A percentile compares a stretch with the other conserved stretches of the same genome.
Evolutionary conservation across 2,888 invertebrate species (phyloP).

Genomic region (Dicyrtoma fusca): DNA sequence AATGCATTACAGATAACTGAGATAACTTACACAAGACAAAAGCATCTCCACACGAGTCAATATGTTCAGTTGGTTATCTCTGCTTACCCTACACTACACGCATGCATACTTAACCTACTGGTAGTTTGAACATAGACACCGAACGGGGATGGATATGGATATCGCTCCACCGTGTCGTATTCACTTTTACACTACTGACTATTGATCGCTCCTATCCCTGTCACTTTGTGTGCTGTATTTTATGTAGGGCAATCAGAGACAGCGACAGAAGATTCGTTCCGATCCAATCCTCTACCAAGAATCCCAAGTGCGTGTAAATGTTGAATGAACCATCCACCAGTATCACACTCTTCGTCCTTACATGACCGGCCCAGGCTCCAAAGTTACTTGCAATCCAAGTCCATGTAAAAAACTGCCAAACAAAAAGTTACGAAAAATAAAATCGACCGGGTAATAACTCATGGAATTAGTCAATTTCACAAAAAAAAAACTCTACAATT

Average conservation of each 20-base stretch:
- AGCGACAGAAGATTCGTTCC: conserved; percentile 10
- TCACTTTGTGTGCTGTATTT: not conserved
- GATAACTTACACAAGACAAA: too few relatives aligned
- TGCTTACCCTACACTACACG: too few relatives aligned
- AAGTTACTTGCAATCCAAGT: not conserved
- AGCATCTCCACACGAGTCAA: too few relatives aligned
- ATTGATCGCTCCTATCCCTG: conserved; percentile 23
- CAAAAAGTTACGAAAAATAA: not conserved
- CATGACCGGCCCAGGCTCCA: not conserved
- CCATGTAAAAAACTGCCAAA: not conserved
- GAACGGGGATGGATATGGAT: too few relatives aligned
- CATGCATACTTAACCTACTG: too few relatives aligned
- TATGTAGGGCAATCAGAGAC: conserved; percentile 21
- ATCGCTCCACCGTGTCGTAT: conserved; percentile 15
- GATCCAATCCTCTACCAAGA: not conserved
- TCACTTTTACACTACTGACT: not conserved
- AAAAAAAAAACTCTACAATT: conserved; percentile 11
- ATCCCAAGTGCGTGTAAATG: not conserved
- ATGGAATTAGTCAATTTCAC: conserved; percentile 19
- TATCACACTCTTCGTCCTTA: not conserved
- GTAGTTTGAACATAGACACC: too few relatives aligned
- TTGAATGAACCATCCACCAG: not conserved
- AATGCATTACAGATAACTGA: too few relatives aligned
- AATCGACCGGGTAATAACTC: not conserved
- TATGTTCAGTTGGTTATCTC: too few relatives aligned